Conservation (phyloP, 92 coral and sea anemone genomes). For the Desmophyllum pertusum region DNA sequence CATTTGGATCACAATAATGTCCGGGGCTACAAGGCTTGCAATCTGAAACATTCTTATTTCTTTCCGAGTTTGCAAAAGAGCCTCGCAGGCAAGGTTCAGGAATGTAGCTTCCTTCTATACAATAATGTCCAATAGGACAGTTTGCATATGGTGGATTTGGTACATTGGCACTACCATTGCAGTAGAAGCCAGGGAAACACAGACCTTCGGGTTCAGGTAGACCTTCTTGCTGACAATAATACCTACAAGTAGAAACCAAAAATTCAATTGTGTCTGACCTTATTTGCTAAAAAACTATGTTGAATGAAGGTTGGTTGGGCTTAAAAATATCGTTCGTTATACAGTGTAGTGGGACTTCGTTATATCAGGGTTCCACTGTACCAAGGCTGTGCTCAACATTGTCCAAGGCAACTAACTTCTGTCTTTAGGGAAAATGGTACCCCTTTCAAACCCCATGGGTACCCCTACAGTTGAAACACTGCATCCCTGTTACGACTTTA, state of each 20-base stretch:
- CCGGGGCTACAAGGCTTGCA: constrained; percentile 98
- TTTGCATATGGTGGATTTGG: constrained; percentile 83
- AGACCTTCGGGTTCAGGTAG: constrained; percentile 79
- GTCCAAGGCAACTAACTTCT: not conserved
- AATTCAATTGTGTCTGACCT: no score
- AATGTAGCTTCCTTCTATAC: constrained; percentile 85
- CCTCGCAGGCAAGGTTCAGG: constrained; percentile 95
- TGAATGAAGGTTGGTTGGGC: not conserved
- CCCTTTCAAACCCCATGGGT: no score
- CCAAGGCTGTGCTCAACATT: no score
- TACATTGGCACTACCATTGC: constrained; percentile 71
- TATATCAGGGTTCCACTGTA: no score
- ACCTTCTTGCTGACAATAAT: constrained; percentile 81
- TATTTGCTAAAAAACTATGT: not conserved
- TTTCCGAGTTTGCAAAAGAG: constrained; percentile 86
- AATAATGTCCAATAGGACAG: constrained; percentile 91
- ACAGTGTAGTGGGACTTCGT: no score
- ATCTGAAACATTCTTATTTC: constrained; percentile 82
- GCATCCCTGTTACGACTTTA: no score
- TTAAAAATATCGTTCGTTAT: no score
- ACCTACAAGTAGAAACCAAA: constrained; percentile 46
- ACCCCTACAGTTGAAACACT: no score
- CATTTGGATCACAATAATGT: constrained; percentile 89
- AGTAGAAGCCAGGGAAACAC: constrained; percentile 86
- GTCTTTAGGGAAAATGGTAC: not conserved